A percentile compares a stretch with the other conserved stretches of the same genome.
phyloP scores from a whole-genome alignment of 2,888 invertebrate genomes.

The Thereva unica region DNA sequence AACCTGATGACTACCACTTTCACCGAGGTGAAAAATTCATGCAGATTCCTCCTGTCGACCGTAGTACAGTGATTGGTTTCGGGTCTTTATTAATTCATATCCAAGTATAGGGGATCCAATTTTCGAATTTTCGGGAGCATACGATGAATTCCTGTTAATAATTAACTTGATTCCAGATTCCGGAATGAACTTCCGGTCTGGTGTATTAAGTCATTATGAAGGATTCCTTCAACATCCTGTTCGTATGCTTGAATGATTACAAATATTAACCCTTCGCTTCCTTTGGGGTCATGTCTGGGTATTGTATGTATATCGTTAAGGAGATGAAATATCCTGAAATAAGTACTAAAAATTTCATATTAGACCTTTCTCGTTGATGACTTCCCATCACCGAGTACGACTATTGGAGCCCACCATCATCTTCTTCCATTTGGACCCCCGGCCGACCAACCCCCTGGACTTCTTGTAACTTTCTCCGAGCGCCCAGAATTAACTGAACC shows the following conservation, averaged over 20 bases:
- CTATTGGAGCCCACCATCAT: constrained; percentile 6
- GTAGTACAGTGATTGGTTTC: too few species aligned
- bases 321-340: neutral
- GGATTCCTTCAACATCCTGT: constrained; percentile 6
- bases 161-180: neutral
- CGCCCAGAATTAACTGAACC: neutral
- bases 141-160: too few species aligned
- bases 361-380: constrained; percentile 4
- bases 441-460: neutral
- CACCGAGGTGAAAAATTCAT: too few species aligned
- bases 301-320: neutral
- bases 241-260: constrained; percentile 20
- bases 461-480: constrained; percentile 18
- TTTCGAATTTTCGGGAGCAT: too few species aligned
- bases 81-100: too few species aligned
- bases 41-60: too few species aligned
- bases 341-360: constrained; percentile 24
- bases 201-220: constrained; percentile 16
- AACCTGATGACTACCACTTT: too few species aligned
- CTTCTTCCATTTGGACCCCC: neutral
- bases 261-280: constrained; percentile 24
- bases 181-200: constrained; percentile 23
- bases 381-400: constrained; percentile 17
- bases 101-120: too few species aligned
- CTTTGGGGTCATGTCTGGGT: neutral